Conservation (phyloP, 2,888 invertebrate genomes). For the Drosophila tripunctata region DNA sequence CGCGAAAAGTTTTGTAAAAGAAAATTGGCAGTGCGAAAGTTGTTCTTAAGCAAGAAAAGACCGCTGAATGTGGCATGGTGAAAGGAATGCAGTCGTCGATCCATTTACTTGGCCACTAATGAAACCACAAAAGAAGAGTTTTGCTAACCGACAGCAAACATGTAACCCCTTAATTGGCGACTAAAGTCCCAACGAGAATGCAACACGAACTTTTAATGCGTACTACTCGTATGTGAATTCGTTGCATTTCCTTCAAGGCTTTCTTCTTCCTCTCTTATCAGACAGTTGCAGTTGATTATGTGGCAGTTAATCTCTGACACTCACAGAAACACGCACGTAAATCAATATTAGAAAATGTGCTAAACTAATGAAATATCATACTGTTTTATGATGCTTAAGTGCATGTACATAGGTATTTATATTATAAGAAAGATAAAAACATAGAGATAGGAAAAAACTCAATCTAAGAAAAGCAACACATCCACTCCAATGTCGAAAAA, state of each 20-base stretch:
- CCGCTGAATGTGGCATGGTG: constrained; percentile 45
- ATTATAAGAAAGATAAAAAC: too few species aligned
- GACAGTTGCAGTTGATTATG: constrained; percentile 3
- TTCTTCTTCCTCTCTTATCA: constrained; percentile 1
- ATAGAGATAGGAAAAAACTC: too few species aligned
- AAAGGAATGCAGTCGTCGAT: constrained; percentile 33
- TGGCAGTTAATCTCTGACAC: constrained; percentile 3
- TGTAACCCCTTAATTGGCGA: constrained; percentile 47
- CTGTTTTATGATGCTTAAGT: too few species aligned
- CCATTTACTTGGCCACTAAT: constrained; percentile 59
- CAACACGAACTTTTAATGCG: constrained; percentile 18
- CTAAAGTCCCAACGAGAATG: constrained; percentile 17
- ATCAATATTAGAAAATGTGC: neutral
- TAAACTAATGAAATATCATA: neutral
- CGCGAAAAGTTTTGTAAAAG: constrained; percentile 49
- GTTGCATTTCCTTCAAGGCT: neutral
- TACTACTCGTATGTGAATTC: constrained; percentile 5
- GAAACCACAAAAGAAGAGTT: constrained; percentile 52
- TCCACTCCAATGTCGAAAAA: too few species aligned
- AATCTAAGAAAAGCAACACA: too few species aligned
- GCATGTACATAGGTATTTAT: too few species aligned
- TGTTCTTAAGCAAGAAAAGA: constrained; percentile 48
- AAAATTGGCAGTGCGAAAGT: constrained; percentile 63
- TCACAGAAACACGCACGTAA: neutral
- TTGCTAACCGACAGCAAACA: constrained; percentile 36